Evolutionary conservation across 2,113 vertebrate genomes (phyloP), one percentile per base, ranked within the genome.

Genomic region (Pan paniscus): DNA sequence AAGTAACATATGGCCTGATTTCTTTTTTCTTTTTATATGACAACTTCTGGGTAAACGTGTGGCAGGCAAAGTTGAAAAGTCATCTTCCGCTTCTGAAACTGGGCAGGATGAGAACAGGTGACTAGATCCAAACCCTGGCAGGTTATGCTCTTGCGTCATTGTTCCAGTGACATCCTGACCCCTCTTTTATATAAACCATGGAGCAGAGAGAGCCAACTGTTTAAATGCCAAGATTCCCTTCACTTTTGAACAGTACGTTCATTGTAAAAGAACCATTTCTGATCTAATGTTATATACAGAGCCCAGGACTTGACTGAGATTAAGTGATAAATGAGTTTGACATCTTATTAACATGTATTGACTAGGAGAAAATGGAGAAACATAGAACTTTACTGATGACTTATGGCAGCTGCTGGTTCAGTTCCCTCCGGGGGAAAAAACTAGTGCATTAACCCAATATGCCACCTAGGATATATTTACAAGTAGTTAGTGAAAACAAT

Each of bases 401-500:
- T 86, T 86, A 94, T 76, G 94, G 83, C 81, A 83, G 96, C 80
- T 89, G 73, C 57, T 91, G 73, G 90, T 22, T 91, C 52, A 59
- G 6, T 59, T 86, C 73, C 97, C 88, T 90, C 2, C 1, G 73
- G 90, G 57, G 40, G 46, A 64, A 94, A 89, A 94, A 73, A 75
- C 78, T n/a, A 83, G 89, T 48, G 61, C 59, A 80, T 97, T 97
- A 97, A 89, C 85, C 55, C 94, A 70, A 57, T 80, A 48, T 75
- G 80, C 78, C 76, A 94, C 22, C 93, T 76, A 90, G 91, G 73
- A 93, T 89, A 70, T 97, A 97, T 96, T 97, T 96, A 97, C 94
- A 97, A 91, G 96, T 94, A 93, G 95, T 95, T 96, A 96, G 97
- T 87, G 57, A 93, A 97, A 97, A 96, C 89, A 95, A 43, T 90